Evolutionary conservation across 1,140 invertebrate species (phyloP), one percentile per base, ranked within the genome.

Genomic region (Aplysia californica): DNA sequence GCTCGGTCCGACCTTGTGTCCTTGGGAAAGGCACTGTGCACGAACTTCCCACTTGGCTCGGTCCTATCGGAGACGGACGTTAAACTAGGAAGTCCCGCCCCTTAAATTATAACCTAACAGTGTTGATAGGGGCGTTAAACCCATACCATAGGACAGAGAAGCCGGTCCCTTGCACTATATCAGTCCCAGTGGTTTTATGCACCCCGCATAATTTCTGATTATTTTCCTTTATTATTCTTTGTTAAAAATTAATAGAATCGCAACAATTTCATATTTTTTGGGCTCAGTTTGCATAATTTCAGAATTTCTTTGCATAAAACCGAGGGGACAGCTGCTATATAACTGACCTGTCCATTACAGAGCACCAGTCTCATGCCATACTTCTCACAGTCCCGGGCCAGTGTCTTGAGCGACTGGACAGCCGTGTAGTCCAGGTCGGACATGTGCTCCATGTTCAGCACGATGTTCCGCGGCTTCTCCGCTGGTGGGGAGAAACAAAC

Each of bases 381-480:
- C 20, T 38, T 23, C 21, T 59, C 72, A 36, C 68, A 69, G 18
- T 79, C 77, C 23, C 67, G 64, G n/a, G 71, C 23, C 56, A 81
- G 58, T 26, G 71, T 66, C 35, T 56, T 79, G 20, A 81, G 31
- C 31, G 73, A 61, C 75, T 77, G 75, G 1, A 79, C 70, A 15
- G 84, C 76, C 4, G 81, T 84, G 69, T 83, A 87, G 66, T 87
- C 86, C 21, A 86, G n/a, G 10, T 76, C 76, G 36, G 80, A 78
- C 31, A 87, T 75, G 75, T 85, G 83, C n/a, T 41, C 75, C 71
- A 84, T 85, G 68, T 87, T 85, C 31, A 87, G 23, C 1, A 87
- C 78, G 50, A 83, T 78, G 56, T 83, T 80, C 36, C 70, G 75
- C 5, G 80, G 78, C 58, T 76, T 80, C 1, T 80, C 80, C 36